Base-by-base conservation (phyloP, 1,140 invertebrate genomes). In the Neodiprion virginianus region DNA sequence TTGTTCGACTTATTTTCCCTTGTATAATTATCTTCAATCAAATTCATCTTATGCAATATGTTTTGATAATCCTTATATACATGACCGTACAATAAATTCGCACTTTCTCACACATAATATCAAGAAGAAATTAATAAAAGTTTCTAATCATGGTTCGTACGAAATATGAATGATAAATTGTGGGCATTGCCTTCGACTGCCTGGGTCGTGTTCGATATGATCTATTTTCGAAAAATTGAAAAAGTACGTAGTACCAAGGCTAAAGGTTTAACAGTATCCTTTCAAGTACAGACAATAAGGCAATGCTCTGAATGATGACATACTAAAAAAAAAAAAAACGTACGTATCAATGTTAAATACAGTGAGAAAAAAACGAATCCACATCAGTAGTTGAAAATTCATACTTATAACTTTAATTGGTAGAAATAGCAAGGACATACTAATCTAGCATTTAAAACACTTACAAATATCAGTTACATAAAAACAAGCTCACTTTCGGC, bases 1-100 rank as follows among this genome's bases (percentile, higher is more conserved):
- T 61, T 12, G 53, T 14, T 61, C 8, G 11, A 14, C 53, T 61
- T 61, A 61, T 61, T 61, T 61, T 61, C 53, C 53, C 3, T 61
- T 61, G 53, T 61, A 61, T 61, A 61, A 61, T 61, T 61, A 61
- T 61, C n/a, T 61, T 61, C 53, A 61, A 61, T 61, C 53, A 61
- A 61, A 14, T 14, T 61, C 53, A 61, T 12, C 53, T 61, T 61
- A 61, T 61, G 11, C 53, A 61, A 61, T 61, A 61, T 61, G n/a
- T 61, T 61, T 12, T 61, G n/a, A 61, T 61, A 17, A 61, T 61
- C n/a, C 53, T 61, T 61, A 61, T 61, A 61, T 61, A 61, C 53
- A 61, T 61, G 53, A 61, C 14, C 4, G 53, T 61, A 61, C 53
- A 61, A 61, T 61, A 61, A 61, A 61, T 17, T 61, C 53, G 53